phyloP scores from a whole-genome alignment of 2,888 invertebrate genomes.

The Branchipolynoe longqiensis region DNA sequence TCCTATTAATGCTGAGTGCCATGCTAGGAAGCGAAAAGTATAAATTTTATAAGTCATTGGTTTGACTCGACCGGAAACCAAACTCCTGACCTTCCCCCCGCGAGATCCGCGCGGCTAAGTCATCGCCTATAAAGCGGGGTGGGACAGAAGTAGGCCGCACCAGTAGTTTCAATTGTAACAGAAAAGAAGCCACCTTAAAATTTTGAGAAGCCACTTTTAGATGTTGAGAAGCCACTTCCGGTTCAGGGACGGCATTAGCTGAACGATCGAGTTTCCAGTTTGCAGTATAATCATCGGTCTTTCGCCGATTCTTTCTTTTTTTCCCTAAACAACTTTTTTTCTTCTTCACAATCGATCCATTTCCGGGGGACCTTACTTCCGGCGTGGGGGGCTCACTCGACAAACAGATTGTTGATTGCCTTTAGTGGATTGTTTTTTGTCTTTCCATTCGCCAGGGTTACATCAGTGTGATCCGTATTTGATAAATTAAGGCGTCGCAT shows the following conservation, averaged over 20 bases:
- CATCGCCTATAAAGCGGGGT: background rate
- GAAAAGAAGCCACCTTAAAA: slow-evolving; percentile 12
- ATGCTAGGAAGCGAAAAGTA: too few relatives aligned
- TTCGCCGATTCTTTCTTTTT: background rate
- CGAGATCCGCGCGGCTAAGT: too few relatives aligned
- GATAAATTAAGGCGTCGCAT: too few relatives aligned
- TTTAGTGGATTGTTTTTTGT: too few relatives aligned
- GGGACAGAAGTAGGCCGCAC: background rate
- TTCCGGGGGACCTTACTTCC: slow-evolving; percentile 37
- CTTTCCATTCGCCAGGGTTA: too few relatives aligned
- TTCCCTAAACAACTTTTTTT: background rate
- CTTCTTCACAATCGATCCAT: slow-evolving; percentile 29
- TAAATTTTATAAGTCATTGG: too few relatives aligned
- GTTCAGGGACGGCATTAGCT: slow-evolving; percentile 17
- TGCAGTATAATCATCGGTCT: slow-evolving; percentile 45
- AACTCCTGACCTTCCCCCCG: too few relatives aligned
- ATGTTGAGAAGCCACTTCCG: slow-evolving; percentile 31
- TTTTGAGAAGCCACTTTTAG: slow-evolving; percentile 2
- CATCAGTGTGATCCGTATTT: too few relatives aligned
- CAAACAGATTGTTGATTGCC: too few relatives aligned
- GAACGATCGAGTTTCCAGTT: slow-evolving; percentile 34
- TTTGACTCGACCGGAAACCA: too few relatives aligned
- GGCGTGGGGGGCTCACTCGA: too few relatives aligned
- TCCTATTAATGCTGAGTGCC: too few relatives aligned
- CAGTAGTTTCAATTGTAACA: slow-evolving; percentile 18